Base-by-base conservation (phyloP, 2,888 invertebrate genomes). In the Leistus spinibarbis region DNA sequence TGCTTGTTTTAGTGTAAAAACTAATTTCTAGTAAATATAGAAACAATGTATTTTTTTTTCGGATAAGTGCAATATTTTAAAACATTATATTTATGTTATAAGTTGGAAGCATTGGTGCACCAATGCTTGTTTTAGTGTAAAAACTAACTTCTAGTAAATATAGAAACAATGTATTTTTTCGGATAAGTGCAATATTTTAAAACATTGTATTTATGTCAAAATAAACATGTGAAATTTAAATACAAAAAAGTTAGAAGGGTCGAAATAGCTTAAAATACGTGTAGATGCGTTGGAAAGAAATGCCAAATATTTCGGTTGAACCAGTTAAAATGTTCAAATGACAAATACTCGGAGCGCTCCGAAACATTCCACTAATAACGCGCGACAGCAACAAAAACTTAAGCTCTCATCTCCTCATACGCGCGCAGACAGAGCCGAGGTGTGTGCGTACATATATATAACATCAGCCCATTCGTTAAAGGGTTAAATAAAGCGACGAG, bases 321-420 rank as follows among this genome's bases (percentile, higher is more conserved):
- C 68, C 69, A 75, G 75, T 75, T 75, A 68, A 75, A 75, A 75
- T 56, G 75, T 69, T 75, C 54, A 69, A 69, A 75, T 75, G 75
- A 75, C 75, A 75, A 69, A 75, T 75, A 75, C 64, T 23, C 69
- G 2, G 60, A 60, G 20, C 20, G 74, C 16, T 10, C 54, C 54
- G 17, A n/a, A n/a, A 53, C 57, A 74, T 74, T 74, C 73, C 62
- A 62, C 19, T 73, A 66, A 73, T 73, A 60, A 27, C 27, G 22
- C 17, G 19, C 60, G 7, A 10, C n/a, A 22, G n/a, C n/a, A n/a
- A 63, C 5, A 19, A 20, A 20, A 53, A 54, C 54, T 19, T 17
- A 54, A 16, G 17, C 17, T 19, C 57, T 2, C 16, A 57, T 2
- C 4, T 1, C 57, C 17, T n/a, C 16, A n/a, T 57, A n/a, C 17